Conservation (phyloP, 2,113 vertebrate species). For the Asarcornis scutulata region DNA sequence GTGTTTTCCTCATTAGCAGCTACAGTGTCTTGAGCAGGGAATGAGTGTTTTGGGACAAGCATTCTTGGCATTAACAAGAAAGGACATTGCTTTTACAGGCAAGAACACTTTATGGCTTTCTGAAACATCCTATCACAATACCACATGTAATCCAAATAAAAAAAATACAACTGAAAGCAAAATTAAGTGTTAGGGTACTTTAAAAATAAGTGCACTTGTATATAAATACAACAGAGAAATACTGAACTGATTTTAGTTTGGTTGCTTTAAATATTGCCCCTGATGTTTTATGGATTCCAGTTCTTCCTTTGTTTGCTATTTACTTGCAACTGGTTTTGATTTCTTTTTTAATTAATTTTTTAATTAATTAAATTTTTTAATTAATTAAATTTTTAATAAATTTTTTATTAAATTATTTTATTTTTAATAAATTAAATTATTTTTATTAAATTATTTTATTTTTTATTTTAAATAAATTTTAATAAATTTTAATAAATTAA, state of each 20-base stretch:
- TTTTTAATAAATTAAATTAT: too few species aligned
- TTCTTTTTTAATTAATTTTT: too few species aligned
- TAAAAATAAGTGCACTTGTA: slow-evolving; percentile 38
- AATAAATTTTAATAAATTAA: too few species aligned
- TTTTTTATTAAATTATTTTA: too few species aligned
- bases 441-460: too few species aligned
- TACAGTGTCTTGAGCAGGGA: slow-evolving; percentile 70
- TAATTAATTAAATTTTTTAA: too few species aligned
- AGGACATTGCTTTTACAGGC: slow-evolving; percentile 75
- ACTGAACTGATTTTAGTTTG: slow-evolving; percentile 49
- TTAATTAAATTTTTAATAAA: too few species aligned
- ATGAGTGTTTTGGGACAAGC: slow-evolving; percentile 72
- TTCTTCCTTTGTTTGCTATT: slow-evolving; percentile 64
- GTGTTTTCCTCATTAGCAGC: slow-evolving; percentile 76
- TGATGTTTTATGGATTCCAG: slow-evolving; percentile 68
- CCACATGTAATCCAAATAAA: slow-evolving; percentile 73
- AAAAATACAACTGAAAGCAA: slow-evolving; percentile 65
- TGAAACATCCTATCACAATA: slow-evolving; percentile 71
- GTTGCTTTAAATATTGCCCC: slow-evolving; percentile 57
- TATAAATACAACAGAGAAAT: slow-evolving; percentile 70
- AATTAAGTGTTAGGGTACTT: slow-evolving; percentile 66
- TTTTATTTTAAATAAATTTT: too few species aligned
- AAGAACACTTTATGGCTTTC: slow-evolving; percentile 68
- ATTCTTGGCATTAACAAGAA: slow-evolving; percentile 75
- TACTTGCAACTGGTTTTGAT: slow-evolving; percentile 67